These are phyloP conservation scores for Montipora efflorescens DNA, from an alignment of 64 coral and sea anemone genomes.

Conservation along the genomic window DNA sequence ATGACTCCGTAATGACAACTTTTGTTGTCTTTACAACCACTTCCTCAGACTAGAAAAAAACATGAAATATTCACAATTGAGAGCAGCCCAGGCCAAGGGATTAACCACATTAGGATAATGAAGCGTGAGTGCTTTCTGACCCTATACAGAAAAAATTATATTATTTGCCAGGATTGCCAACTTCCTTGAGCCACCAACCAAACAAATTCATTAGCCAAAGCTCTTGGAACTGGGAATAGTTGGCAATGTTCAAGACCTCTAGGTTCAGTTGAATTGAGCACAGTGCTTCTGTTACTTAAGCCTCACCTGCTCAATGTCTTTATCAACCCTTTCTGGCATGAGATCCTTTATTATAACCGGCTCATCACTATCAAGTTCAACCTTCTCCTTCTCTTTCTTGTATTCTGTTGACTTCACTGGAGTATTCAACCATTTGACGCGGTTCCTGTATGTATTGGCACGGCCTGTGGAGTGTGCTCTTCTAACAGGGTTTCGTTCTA, in stretches of 20 bases:
- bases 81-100: too few relatives aligned
- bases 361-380: slow-evolving; percentile 80
- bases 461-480: slow-evolving; percentile 89
- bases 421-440: slow-evolving; percentile 96
- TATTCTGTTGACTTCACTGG: slow-evolving; percentile 99
- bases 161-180: too few relatives aligned
- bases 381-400: slow-evolving; percentile 91
- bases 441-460: slow-evolving; percentile 96
- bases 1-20: slow-evolving; percentile 25
- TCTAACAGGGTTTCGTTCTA: slow-evolving; percentile 67
- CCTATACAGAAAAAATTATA: too few relatives aligned
- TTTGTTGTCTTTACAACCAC: slow-evolving; percentile 43
- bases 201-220: too few relatives aligned
- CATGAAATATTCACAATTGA: too few relatives aligned
- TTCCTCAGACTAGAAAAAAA: neutral
- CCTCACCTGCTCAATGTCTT: slow-evolving; percentile 83
- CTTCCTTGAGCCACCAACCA: too few relatives aligned
- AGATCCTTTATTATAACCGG: slow-evolving; percentile 91
- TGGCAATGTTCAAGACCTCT: too few relatives aligned
- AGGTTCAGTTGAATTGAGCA: too few relatives aligned
- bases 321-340: slow-evolving; percentile 83
- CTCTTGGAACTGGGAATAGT: too few relatives aligned
- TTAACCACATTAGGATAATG: too few relatives aligned
- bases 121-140: too few relatives aligned
- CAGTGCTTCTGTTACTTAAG: too few relatives aligned